Evolutionary conservation across 2,888 invertebrate species (phyloP).

Genomic region (Crepidodera aurea): DNA sequence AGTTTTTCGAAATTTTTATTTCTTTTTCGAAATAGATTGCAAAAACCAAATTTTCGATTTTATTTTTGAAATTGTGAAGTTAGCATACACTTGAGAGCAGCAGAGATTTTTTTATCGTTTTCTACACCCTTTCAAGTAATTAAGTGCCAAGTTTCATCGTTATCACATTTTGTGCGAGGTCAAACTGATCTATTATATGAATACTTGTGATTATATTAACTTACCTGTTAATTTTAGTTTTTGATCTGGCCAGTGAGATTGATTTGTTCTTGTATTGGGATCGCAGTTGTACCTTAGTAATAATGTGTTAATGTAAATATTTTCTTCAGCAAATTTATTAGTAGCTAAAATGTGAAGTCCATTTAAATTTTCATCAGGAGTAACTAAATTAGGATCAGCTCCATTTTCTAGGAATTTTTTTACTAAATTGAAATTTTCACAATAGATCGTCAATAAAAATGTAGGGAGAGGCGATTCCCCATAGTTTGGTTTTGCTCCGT

Average conservation of each 20-base stretch:
- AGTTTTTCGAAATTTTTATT: too few relatives aligned
- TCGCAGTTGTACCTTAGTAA: conserved; percentile 50
- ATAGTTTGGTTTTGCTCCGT: conserved; percentile 55
- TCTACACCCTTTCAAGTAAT: too few relatives aligned
- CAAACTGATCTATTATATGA: too few relatives aligned
- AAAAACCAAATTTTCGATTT: too few relatives aligned
- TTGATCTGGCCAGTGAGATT: conserved; percentile 52
- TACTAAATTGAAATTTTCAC: conserved; percentile 49
- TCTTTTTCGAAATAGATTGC: too few relatives aligned
- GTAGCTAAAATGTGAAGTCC: conserved; percentile 54
- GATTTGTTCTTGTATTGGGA: conserved; percentile 50
- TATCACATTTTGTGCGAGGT: too few relatives aligned
- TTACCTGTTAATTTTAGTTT: conserved; percentile 31
- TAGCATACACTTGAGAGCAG: too few relatives aligned
- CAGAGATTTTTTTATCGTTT: too few relatives aligned
- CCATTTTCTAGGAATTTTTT: conserved; percentile 45
- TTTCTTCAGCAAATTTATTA: conserved; percentile 43
- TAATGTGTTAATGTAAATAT: conserved; percentile 45
- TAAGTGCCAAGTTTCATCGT: too few relatives aligned
- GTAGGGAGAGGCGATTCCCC: conserved; percentile 54
- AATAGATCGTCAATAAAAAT: conserved; percentile 54
- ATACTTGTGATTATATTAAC: too few relatives aligned
- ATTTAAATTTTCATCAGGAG: conserved; percentile 48
- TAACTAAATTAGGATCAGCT: conserved; percentile 48
- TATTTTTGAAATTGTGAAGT: too few relatives aligned